These are phyloP conservation scores for Drosophila truncata DNA, from an alignment of 1,140 invertebrate species.

Conservation along the genomic window DNA sequence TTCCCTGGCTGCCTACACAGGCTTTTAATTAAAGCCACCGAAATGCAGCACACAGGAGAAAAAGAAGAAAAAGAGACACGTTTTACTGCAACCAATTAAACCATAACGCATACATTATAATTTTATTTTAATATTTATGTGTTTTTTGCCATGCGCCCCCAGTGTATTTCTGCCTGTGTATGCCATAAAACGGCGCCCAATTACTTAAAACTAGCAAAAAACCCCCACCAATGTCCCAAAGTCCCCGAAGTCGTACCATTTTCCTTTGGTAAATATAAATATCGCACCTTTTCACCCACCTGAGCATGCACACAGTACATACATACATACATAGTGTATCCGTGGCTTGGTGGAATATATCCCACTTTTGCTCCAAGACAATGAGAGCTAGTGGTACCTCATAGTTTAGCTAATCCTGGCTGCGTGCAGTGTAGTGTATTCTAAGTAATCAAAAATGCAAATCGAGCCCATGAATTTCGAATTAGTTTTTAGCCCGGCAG, in stretches of 20 bases:
- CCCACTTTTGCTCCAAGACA: conserved; percentile 35
- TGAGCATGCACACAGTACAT: conserved; percentile 18
- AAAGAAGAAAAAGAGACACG: conserved; percentile 27
- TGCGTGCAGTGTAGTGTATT: conserved; percentile 61
- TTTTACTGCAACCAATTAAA: conserved; percentile 81
- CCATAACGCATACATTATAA: conserved; percentile 78
- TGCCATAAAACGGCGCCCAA: conserved; percentile 77
- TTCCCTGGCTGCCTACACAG: conserved; percentile 11
- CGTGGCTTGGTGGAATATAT: conserved; percentile 2
- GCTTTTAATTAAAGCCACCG: conserved; percentile 72
- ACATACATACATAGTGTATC: background rate
- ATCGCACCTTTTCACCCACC: conserved; percentile 68
- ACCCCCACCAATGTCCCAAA: conserved; percentile 50
- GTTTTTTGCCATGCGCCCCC: conserved; percentile 62
- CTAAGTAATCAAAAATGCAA: conserved; percentile 82
- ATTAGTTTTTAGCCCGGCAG: conserved; percentile 78
- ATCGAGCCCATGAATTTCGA: conserved; percentile 83
- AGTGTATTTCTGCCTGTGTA: conserved; percentile 27
- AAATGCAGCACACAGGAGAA: conserved; percentile 37
- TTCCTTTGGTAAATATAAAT: conserved; percentile 79
- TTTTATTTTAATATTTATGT: conserved; percentile 83
- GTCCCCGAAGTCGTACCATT: conserved; percentile 54
- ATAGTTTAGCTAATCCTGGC: conserved; percentile 16
- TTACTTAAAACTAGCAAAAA: conserved; percentile 82
- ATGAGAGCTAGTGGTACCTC: conserved; percentile 17